phyloP scores from a whole-genome alignment of 1,140 invertebrate genomes.

The Brachionus koreanus region DNA sequence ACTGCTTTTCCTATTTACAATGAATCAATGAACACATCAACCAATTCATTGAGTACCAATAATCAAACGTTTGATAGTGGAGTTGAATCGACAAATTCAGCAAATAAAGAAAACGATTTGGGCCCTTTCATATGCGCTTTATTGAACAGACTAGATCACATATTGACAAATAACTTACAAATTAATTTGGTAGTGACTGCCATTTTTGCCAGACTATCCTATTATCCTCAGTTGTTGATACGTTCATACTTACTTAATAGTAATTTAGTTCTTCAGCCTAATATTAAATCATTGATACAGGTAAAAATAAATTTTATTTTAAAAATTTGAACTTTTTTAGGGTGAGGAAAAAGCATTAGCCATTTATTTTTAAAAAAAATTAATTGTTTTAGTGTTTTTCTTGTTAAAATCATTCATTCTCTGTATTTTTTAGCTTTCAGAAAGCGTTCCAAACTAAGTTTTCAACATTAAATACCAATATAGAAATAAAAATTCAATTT shows the following conservation, averaged over 20 bases:
- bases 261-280: conserved; percentile 78
- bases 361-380: no score
- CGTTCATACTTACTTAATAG: conserved; percentile 80
- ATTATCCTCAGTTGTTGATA: conserved; percentile 80
- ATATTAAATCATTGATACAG: conserved; percentile 82
- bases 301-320: conserved; percentile 58
- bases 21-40: conserved; percentile 21
- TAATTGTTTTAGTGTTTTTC: no score
- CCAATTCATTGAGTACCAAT: neutral
- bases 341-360: no score
- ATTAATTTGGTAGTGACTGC: conserved; percentile 83
- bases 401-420: no score
- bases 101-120: conserved; percentile 45
- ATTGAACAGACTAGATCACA: conserved; percentile 74
- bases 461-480: no score
- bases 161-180: conserved; percentile 77
- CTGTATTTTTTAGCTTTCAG: no score
- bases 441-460: no score
- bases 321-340: neutral
- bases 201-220: conserved; percentile 75
- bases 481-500: no score
- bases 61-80: conserved; percentile 43
- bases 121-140: conserved; percentile 79
- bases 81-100: conserved; percentile 2
- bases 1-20: conserved; percentile 19